These are phyloP conservation scores for Aleiodes alternator DNA, from an alignment of 2,888 invertebrate genomes.

Conservation along the genomic window DNA sequence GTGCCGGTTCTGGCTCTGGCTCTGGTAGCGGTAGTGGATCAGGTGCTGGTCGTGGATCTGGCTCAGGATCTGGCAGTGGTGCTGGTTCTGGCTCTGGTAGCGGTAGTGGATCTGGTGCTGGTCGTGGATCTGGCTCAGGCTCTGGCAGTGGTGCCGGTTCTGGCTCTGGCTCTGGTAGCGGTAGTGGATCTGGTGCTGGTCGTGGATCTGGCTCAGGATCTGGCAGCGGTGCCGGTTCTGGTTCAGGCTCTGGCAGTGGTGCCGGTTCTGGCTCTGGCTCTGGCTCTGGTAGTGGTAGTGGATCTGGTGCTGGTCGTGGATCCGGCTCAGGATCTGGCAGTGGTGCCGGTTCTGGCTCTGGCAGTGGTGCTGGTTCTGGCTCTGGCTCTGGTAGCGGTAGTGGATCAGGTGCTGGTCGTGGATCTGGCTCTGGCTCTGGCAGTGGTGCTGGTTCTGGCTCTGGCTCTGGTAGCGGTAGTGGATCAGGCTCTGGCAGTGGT, in stretches of 20 bases:
- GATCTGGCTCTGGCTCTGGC: no score
- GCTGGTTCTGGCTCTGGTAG: not conserved
- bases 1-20: not conserved
- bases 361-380: no score
- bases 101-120: not conserved
- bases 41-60: not conserved
- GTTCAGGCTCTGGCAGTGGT: not conserved
- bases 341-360: no score
- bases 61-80: no score
- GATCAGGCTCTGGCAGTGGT: no score
- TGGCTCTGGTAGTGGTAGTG: not conserved
- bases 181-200: no score
- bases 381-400: no score
- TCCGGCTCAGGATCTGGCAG: not conserved
- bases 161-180: not conserved
- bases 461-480: no score
- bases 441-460: no score
- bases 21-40: not conserved
- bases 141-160: not conserved
- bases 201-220: not conserved
- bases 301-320: not conserved
- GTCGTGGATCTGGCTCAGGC: not conserved
- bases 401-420: no score
- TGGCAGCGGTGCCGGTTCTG: not conserved
- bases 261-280: not conserved